phyloP scores from a whole-genome alignment of 2,888 invertebrate species.

The Tachystola acroxantha region DNA sequence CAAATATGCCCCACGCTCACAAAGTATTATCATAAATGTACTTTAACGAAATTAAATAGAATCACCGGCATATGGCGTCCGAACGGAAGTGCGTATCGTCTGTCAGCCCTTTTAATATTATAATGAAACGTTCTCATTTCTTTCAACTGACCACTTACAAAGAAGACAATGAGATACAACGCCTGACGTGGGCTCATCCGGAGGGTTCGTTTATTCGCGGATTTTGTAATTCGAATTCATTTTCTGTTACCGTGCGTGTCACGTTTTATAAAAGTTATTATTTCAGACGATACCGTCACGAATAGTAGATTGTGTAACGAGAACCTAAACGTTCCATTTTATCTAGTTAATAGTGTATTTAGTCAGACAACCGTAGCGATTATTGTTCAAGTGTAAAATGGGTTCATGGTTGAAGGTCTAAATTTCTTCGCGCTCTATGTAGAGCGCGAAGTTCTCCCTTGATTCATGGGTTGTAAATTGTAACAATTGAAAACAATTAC shows the following conservation, averaged over 20 bases:
- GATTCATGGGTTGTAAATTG: too few species aligned
- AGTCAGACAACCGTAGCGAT: too few species aligned
- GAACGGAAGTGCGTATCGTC: slow-evolving; percentile 73
- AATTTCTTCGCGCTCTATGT: too few species aligned
- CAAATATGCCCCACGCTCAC: slow-evolving; percentile 25
- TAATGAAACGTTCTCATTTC: slow-evolving; percentile 68
- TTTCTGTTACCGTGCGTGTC: slow-evolving; percentile 14
- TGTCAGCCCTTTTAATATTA: slow-evolving; percentile 68
- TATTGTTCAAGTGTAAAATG: too few species aligned
- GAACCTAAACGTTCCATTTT: too few species aligned
- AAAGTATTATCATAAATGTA: slow-evolving; percentile 35
- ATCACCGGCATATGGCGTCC: slow-evolving; percentile 60
- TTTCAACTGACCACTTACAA: slow-evolving; percentile 71
- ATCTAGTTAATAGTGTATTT: too few species aligned
- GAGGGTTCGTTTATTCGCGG: slow-evolving; percentile 37
- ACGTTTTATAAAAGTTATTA: slow-evolving; percentile 13
- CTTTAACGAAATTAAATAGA: slow-evolving; percentile 45
- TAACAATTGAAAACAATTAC: too few species aligned
- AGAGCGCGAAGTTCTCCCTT: too few species aligned
- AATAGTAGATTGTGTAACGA: too few species aligned
- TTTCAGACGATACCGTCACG: slow-evolving; percentile 8
- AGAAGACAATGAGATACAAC: slow-evolving; percentile 63
- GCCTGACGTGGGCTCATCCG: slow-evolving; percentile 57
- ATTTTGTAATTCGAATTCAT: slow-evolving; percentile 27
- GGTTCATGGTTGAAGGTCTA: too few species aligned